Base-by-base conservation (phyloP, 2,113 vertebrate species). In the Gulo gulo region DNA sequence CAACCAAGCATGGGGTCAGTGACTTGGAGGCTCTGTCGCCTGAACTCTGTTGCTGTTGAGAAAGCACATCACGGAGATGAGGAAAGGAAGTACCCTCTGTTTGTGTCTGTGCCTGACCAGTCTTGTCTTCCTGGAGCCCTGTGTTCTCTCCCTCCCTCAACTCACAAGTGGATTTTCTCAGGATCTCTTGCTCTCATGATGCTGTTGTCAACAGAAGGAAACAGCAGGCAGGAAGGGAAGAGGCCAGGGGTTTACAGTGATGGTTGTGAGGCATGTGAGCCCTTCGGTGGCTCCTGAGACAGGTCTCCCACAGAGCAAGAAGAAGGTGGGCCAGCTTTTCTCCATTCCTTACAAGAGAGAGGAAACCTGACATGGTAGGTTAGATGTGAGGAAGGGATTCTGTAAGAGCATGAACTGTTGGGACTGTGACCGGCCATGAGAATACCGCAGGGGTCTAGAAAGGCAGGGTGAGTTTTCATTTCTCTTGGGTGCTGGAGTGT, bases 401-500 rank as follows among this genome's bases (percentile, higher is more conserved):
- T 29, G 0, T 18, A 10, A 14, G 29, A 74, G 18, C 31, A 69
- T 2, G 0, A 8, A 11, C 7, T 16, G 1, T 21, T 7, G 3
- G 45, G 42, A 36, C 61, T 29, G 3, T 24, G 12, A 24, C 7
- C 2, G 15, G 50, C 29, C 4, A 11, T 3, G 45, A 83, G 45
- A 2, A 26, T 14, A 50, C 12, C 34, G 10, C 21, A 14, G 20
- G 36, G 65, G 3, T 74, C 90, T 69, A 89, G 52, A 86, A 82
- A 85, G 65, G 69, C 12, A 65, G 29, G 6, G 21, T 4, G 29
- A n/a, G 59, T 36, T 50, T 42, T 63, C 12, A 11, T 50, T 34
- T 50, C 15, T 13, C 61, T 93, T 57, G 69, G 34, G 7, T n/a
- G 0, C 36, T 67, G 24, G 14, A 9, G 0, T 57, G 34, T 57